Conservation (phyloP, 2,888 invertebrate genomes). For the Tetranychus piercei region DNA sequence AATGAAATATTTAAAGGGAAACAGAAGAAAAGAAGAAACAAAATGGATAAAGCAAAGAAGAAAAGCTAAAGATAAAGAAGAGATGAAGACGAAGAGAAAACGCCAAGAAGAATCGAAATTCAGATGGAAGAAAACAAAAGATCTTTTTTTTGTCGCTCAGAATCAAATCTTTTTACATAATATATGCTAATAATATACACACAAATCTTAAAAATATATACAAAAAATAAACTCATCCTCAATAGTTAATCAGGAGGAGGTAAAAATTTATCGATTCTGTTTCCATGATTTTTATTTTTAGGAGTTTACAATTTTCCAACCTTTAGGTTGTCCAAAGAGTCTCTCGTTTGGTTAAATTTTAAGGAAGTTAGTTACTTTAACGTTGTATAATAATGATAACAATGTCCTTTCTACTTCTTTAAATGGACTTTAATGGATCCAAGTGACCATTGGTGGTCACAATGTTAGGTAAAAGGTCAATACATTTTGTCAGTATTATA, state of each 20-base stretch:
- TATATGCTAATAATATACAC: too few relatives aligned
- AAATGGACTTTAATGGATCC: background rate
- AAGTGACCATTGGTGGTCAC: background rate
- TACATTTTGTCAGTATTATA: background rate
- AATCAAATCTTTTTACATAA: background rate
- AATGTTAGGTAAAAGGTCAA: background rate
- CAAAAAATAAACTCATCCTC: too few relatives aligned
- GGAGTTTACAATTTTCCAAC: background rate
- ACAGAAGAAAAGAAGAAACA: too few relatives aligned
- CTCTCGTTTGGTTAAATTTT: background rate
- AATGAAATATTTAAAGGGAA: too few relatives aligned
- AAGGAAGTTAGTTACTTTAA: background rate
- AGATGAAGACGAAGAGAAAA: background rate
- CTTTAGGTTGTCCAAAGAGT: too few relatives aligned
- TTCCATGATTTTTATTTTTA: constrained; percentile 1
- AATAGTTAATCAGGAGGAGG: too few relatives aligned
- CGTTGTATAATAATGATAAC: background rate
- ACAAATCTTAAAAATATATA: too few relatives aligned
- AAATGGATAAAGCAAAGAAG: background rate
- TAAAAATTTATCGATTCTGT: background rate
- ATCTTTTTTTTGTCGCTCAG: background rate
- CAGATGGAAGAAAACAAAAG: background rate
- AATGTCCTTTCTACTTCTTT: background rate
- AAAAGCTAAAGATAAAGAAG: background rate
- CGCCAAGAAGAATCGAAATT: background rate